Conservation (phyloP, 2,888 invertebrate species). For the Synergus gifuensis region DNA sequence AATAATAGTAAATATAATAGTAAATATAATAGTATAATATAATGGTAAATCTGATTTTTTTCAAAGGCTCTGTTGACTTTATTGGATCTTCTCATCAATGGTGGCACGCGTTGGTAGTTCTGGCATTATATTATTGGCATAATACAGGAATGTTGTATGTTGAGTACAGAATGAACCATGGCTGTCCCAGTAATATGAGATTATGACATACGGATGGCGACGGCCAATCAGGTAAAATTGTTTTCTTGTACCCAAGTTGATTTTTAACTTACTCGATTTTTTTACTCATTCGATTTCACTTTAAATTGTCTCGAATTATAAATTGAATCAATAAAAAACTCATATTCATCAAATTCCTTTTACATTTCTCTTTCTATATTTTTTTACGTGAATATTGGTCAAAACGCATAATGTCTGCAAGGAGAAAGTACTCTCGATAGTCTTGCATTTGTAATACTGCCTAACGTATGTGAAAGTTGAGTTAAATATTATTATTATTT, state of each 20-base stretch:
- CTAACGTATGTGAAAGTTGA: not conserved
- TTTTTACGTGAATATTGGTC: not conserved
- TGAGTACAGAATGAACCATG: conserved; percentile 89
- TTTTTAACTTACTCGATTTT: not conserved
- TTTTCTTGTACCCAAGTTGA: not conserved
- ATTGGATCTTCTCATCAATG: conserved; percentile 97
- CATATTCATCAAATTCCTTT: not conserved
- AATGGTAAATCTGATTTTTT: not conserved
- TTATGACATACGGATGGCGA: conserved; percentile 81
- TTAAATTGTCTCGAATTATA: not conserved
- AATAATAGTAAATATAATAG: no score
- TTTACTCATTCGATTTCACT: not conserved
- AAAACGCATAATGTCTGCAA: not conserved
- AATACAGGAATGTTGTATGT: conserved; percentile 91
- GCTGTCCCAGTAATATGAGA: conserved; percentile 84
- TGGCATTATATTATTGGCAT: conserved; percentile 96
- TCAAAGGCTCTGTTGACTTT: conserved; percentile 89
- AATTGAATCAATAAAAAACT: not conserved
- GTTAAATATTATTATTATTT: no score
- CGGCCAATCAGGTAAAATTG: conserved; percentile 69
- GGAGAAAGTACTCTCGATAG: not conserved
- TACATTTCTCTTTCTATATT: not conserved
- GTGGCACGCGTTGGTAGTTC: conserved; percentile 96
- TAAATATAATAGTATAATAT: no score
- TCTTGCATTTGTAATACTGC: not conserved